phyloP scores from a whole-genome alignment of 2,888 invertebrate genomes.

The Dendrolimus pini region DNA sequence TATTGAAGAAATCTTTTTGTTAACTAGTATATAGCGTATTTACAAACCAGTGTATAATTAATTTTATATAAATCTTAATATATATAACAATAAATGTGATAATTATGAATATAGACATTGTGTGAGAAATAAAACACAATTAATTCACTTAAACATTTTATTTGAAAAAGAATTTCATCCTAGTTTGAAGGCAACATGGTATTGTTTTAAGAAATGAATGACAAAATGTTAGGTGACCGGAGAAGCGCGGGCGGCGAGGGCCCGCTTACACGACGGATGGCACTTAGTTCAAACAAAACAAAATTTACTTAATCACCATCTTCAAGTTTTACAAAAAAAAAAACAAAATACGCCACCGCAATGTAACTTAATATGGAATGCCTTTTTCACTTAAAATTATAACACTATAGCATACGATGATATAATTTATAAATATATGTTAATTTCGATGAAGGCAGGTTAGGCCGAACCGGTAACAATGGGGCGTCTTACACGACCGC shows the following conservation, averaged over 20 bases:
- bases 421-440: slow-evolving; percentile 20
- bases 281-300: slow-evolving; percentile 52
- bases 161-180: slow-evolving; percentile 71
- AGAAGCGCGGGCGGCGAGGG: slow-evolving; percentile 14
- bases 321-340: not conserved
- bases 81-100: not conserved
- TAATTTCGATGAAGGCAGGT: slow-evolving; percentile 35
- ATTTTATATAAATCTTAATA: too few relatives aligned
- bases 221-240: slow-evolving; percentile 33
- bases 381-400: slow-evolving; percentile 67
- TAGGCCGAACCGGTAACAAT: slow-evolving; percentile 29
- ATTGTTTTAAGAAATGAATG: slow-evolving; percentile 61
- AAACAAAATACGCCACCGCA: slow-evolving; percentile 54
- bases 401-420: slow-evolving; percentile 43
- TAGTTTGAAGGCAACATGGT: slow-evolving; percentile 77
- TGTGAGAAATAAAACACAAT: slow-evolving; percentile 46
- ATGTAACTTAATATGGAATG: slow-evolving; percentile 63
- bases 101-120: slow-evolving; percentile 4
- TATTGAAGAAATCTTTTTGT: too few relatives aligned
- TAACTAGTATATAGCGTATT: too few relatives aligned
- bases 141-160: slow-evolving; percentile 71
- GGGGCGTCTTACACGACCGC: not conserved
- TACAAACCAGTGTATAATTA: too few relatives aligned
- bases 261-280: slow-evolving; percentile 37
- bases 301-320: slow-evolving; percentile 41